Conservation (phyloP, 2,888 invertebrate species). For the Plusia festucae region DNA sequence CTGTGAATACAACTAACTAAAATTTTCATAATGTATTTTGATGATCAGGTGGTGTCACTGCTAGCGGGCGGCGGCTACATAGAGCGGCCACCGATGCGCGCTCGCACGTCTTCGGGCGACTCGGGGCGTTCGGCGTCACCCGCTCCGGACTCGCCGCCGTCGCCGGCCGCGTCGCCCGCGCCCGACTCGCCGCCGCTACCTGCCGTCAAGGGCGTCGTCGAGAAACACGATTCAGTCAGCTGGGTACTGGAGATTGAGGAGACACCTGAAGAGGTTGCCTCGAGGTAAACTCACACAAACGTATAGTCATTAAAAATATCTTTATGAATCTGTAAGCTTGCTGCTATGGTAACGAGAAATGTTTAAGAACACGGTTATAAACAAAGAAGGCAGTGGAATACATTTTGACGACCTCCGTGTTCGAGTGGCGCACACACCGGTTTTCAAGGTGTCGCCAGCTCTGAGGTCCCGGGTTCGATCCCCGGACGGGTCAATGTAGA, state of each 20-base stretch:
- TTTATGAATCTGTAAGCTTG: too few species aligned
- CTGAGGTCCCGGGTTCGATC: too few species aligned
- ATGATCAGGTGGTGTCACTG: constrained; percentile 85
- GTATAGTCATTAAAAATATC: too few species aligned
- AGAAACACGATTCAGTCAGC: constrained; percentile 95
- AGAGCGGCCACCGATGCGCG: constrained; percentile 77
- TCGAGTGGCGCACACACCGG: too few species aligned
- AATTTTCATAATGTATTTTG: constrained; percentile 6
- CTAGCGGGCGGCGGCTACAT: constrained; percentile 83
- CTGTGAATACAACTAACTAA: too few species aligned
- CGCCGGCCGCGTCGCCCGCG: constrained; percentile 75
- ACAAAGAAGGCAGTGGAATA: too few species aligned
- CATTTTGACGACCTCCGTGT: too few species aligned
- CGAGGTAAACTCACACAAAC: constrained; percentile 73
- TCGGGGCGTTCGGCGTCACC: constrained; percentile 80
- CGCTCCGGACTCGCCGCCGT: constrained; percentile 81
- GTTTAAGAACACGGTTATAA: too few species aligned
- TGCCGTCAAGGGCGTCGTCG: constrained; percentile 94
- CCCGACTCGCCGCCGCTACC: constrained; percentile 90
- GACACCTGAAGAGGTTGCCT: constrained; percentile 92
- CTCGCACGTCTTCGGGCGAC: constrained; percentile 82
- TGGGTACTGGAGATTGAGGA: constrained; percentile 95
- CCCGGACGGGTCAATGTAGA: too few species aligned
- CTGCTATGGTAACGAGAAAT: not conserved
- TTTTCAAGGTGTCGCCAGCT: too few species aligned